Evolutionary conservation across 2,888 invertebrate species (phyloP), one percentile per base, ranked within the genome.

Genomic region (Lydus trimaculatus): DNA sequence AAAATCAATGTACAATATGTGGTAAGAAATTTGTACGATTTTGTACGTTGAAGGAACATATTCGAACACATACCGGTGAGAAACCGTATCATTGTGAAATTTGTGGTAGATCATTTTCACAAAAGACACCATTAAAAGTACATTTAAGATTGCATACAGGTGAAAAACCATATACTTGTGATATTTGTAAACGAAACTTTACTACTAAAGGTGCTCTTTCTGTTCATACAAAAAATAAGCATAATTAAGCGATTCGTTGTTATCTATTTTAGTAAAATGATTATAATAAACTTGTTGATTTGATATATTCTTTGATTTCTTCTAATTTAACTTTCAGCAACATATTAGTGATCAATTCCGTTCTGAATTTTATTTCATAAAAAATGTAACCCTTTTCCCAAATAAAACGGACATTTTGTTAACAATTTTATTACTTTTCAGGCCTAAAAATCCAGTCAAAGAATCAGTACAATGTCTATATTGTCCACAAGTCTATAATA

Each of bases 11-110:
- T 65, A 72, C 70, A 15, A 72, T 76, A 0, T 82, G 82, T 61
- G 78, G 88, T 58, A 89, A 89, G 77, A 87, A 87, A 0, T 89
- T 89, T 81, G 87, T 87, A 63, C 78, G 76, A 60, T 80, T 79
- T 58, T 77, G 76, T 4, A 73, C 77, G 2, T 64, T 82, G 58
- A 77, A 78, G 7, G 78, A 80, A 61, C 83, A 83, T 65, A 79
- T 81, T 66, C 75, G 82, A 33, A 79, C 78, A 1, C 85, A 85
- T 66, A 84, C 84, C 0, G 84, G 85, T 17, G 84, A 84, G 28
- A 74, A 78, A 61, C 84, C 83, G 3, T 83, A 82, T 66, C 73
- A 74, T 31, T 84, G 84, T 66, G 64, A 66, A 0, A 61, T 77
- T 23, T 84, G 84, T 66, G 76, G 75, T 0, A 81, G 81, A 70